phyloP scores from a whole-genome alignment of 2,797 vertebrate genomes.

The Leuciscus waleckii region DNA sequence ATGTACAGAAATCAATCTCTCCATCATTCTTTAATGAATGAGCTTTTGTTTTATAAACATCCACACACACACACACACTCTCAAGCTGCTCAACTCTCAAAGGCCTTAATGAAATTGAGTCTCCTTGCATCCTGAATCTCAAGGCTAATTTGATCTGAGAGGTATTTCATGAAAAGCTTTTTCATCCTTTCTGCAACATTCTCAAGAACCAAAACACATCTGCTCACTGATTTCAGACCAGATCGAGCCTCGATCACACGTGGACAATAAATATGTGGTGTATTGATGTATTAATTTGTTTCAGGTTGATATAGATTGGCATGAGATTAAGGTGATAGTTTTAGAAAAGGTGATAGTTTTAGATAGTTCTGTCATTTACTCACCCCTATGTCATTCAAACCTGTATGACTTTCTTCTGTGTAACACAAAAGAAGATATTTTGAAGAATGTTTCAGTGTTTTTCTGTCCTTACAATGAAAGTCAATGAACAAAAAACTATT shows the following conservation, averaged over 20 bases:
- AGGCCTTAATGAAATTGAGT: constrained; percentile 40
- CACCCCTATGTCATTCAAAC: neutral
- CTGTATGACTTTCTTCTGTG: neutral
- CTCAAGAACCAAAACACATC: constrained; percentile 12
- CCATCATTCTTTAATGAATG: constrained; percentile 26
- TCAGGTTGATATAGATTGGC: neutral
- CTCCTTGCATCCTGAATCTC: constrained; percentile 34
- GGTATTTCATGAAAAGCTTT: constrained; percentile 52
- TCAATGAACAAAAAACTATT: too few relatives aligned
- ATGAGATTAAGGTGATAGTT: neutral
- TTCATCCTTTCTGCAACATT: constrained; percentile 40
- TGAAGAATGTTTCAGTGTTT: neutral
- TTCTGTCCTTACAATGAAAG: neutral
- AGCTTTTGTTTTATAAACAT: neutral
- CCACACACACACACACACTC: constrained; percentile 23
- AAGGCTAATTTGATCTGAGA: constrained; percentile 50
- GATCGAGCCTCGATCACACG: neutral
- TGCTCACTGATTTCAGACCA: constrained; percentile 25
- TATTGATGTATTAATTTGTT: neutral
- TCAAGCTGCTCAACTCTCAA: neutral
- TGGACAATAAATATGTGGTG: neutral
- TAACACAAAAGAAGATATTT: neutral
- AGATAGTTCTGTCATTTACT: neutral
- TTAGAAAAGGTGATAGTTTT: neutral
- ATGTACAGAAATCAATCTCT: constrained; percentile 11